Base-by-base conservation (phyloP, 2,888 invertebrate genomes). In the Brenthis ino region DNA sequence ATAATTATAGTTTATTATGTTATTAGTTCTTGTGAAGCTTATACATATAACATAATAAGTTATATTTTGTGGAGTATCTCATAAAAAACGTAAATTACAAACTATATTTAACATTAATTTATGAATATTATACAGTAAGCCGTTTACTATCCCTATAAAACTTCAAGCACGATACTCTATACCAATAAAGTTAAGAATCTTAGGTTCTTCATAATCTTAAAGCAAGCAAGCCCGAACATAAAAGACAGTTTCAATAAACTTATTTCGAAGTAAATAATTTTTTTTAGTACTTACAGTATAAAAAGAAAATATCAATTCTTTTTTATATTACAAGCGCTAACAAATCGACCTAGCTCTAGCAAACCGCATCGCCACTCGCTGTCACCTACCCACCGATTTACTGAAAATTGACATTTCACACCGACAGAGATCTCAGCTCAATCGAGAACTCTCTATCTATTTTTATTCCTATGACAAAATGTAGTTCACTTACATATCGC, bases 341-440 rank as follows among this genome's bases (percentile, higher is more conserved):
- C 67, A 69, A 51, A 65, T 6, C 28, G 64, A 50, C 61, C 65
- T 14, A 53, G 43, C 70, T 65, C 65, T 69, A 72, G 66, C 68
- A 65, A 74, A 74, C 75, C 82, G 82, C 82, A 81, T 84, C 78
- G 76, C 75, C 75, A 71, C 75, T 76, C 73, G 74, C 76, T 82
- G 86, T 84, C 88, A 88, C 82, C 82, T 82, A 85, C 80, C 82
- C 80, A 72, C 77, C 84, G 82, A 86, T 87, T 87, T 85, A 81
- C 79, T 74, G 82, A 80, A 85, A 88, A 87, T 86, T 77, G 85
- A 85, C 86, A 79, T 80, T 79, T 83, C 79, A 81, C 76, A 79
- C 75, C 75, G 79, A 77, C 79, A 76, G 72, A 79, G 76, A 80
- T 75, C 77, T 79, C 77, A 69, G 70, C 78, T 84, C 80, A 80